These are phyloP conservation scores for Heteractis magnifica DNA, from an alignment of 92 coral and sea anemone genomes.

Conservation along the genomic window DNA sequence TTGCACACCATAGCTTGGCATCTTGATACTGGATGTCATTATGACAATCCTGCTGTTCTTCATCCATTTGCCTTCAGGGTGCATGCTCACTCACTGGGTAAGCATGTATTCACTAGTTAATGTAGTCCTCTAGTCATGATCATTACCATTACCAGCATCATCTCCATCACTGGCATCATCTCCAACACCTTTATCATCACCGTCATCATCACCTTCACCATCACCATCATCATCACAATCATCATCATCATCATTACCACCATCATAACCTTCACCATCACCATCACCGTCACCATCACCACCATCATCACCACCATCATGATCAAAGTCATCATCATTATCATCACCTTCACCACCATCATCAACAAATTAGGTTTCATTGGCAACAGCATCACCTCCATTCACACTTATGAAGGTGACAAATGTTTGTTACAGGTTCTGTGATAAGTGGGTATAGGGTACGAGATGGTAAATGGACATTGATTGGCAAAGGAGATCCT, in stretches of 20 bases:
- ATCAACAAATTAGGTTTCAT: not conserved
- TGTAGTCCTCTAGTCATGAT: not conserved
- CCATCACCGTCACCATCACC: too few species aligned
- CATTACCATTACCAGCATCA: not conserved
- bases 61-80: slow-evolving; percentile 99
- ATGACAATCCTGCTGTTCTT: slow-evolving; percentile 57
- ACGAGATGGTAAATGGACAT: slow-evolving; percentile 58
- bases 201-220: too few species aligned
- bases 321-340: too few species aligned
- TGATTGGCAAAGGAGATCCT: slow-evolving; percentile 79
- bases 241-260: too few species aligned
- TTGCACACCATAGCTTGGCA: slow-evolving; percentile 66
- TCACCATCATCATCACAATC: too few species aligned
- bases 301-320: too few species aligned
- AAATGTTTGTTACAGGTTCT: slow-evolving; percentile 32
- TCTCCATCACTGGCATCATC: too few species aligned
- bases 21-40: slow-evolving; percentile 74
- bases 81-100: slow-evolving; percentile 90
- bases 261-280: too few species aligned
- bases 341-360: not conserved
- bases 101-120: not conserved
- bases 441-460: slow-evolving; percentile 73
- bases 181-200: too few species aligned
- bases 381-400: not conserved
- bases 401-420: not conserved